These are phyloP conservation scores for Sebastes minor DNA, from an alignment of 2,797 vertebrate genomes.

Conservation along the genomic window DNA sequence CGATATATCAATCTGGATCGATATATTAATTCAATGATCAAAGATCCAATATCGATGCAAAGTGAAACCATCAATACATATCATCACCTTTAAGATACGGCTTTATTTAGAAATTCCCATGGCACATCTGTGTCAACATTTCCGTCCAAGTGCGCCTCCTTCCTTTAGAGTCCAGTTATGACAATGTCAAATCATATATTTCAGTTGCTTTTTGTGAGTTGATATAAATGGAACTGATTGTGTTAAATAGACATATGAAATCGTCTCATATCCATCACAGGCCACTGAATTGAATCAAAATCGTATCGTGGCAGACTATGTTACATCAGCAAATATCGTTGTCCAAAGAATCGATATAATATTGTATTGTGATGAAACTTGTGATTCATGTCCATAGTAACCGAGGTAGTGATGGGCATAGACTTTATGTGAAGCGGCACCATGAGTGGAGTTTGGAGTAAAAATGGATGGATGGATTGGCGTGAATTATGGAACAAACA, in stretches of 20 bases:
- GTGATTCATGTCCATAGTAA: no score
- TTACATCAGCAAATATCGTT: not conserved
- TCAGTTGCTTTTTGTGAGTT: not conserved
- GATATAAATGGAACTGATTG: not conserved
- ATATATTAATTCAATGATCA: not conserved
- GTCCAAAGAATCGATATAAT: not conserved
- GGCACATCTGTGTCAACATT: no score
- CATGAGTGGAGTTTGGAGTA: not conserved
- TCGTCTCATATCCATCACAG: not conserved
- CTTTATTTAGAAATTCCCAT: no score
- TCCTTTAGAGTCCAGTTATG: no score
- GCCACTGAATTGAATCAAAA: no score
- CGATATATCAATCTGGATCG: no score
- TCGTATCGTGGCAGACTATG: no score
- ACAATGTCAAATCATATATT: not conserved
- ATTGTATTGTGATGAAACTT: not conserved
- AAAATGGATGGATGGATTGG: no score
- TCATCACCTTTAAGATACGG: not conserved
- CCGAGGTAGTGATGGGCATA: not conserved
- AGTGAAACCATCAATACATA: fast-evolving
- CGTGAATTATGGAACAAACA: not conserved
- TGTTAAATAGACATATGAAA: not conserved
- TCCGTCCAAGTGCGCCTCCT: not conserved
- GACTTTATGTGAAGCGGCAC: not conserved
- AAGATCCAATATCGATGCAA: not conserved